A percentile compares a stretch with the other conserved stretches of the same genome.
Conservation (phyloP, 2,113 vertebrate species). For the Gyps fulvus region DNA sequence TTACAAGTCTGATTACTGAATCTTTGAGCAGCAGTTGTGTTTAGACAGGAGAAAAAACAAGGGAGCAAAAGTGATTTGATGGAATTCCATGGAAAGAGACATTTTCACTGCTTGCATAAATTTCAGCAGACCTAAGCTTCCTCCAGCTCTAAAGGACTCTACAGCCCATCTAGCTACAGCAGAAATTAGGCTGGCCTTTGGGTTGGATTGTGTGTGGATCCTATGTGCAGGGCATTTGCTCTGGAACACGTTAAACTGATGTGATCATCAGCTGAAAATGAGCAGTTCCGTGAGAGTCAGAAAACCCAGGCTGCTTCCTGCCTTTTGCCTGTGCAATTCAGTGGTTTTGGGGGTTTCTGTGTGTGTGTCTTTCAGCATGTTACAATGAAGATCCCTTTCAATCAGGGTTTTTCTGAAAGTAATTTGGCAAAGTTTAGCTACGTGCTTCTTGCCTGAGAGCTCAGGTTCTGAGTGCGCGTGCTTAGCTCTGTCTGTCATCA, state of each 20-base stretch:
- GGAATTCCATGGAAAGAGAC: neutral
- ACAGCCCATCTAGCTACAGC: neutral
- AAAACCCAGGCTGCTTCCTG: neutral
- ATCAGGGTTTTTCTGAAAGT: slow-evolving; percentile 15
- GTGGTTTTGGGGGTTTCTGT: neutral
- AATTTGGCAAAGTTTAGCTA: slow-evolving; percentile 13
- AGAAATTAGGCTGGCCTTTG: neutral
- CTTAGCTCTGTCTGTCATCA: slow-evolving; percentile 49
- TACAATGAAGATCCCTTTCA: slow-evolving; percentile 48
- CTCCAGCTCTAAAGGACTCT: neutral
- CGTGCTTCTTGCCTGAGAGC: neutral
- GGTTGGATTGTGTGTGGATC: neutral
- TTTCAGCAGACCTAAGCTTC: neutral
- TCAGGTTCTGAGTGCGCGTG: neutral
- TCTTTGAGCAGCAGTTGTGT: neutral
- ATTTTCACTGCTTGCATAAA: neutral
- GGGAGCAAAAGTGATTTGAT: neutral
- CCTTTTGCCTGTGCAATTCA: neutral
- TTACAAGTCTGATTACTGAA: neutral
- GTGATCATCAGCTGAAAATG: neutral
- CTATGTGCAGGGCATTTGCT: neutral
- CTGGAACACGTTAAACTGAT: neutral
- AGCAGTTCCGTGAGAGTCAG: neutral
- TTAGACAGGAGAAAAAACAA: neutral
- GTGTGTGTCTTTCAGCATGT: slow-evolving; percentile 27